These are phyloP conservation scores for Ooceraea biroi DNA, from an alignment of 1,140 invertebrate species.

Conservation along the genomic window DNA sequence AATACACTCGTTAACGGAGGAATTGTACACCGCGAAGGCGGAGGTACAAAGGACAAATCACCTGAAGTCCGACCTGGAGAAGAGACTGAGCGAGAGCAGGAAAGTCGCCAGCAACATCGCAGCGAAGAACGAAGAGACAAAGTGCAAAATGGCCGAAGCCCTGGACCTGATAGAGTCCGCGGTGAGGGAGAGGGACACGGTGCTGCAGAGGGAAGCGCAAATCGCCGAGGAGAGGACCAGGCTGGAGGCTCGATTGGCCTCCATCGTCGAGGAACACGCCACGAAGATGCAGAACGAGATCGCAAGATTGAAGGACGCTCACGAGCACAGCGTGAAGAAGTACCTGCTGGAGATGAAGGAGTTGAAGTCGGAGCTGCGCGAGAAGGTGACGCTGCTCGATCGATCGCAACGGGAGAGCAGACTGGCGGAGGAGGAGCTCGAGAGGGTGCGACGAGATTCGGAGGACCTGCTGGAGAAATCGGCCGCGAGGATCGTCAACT, in stretches of 20 bases:
- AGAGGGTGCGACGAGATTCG: slow-evolving; percentile 83
- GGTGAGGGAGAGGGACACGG: slow-evolving; percentile 84
- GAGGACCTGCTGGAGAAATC: slow-evolving; percentile 81
- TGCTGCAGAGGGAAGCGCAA: slow-evolving; percentile 85
- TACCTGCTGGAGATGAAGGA: slow-evolving; percentile 82
- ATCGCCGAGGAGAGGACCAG: slow-evolving; percentile 79
- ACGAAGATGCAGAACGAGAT: slow-evolving; percentile 76
- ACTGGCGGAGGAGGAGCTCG: slow-evolving; percentile 85
- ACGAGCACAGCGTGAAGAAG: slow-evolving; percentile 78
- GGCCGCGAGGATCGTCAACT: slow-evolving; percentile 83
- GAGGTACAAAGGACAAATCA: slow-evolving; percentile 75
- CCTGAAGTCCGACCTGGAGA: slow-evolving; percentile 75
- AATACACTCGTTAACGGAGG: slow-evolving; percentile 74
- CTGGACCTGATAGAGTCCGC: slow-evolving; percentile 86
- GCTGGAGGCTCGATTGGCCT: slow-evolving; percentile 73
- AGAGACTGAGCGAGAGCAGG: slow-evolving; percentile 76
- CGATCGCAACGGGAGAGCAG: slow-evolving; percentile 85
- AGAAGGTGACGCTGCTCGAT: slow-evolving; percentile 78
- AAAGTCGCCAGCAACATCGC: slow-evolving; percentile 67
- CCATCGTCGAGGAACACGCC: slow-evolving; percentile 77
- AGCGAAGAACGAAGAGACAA: slow-evolving; percentile 79
- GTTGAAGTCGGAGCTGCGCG: slow-evolving; percentile 81
- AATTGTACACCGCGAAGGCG: slow-evolving; percentile 72
- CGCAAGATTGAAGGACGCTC: slow-evolving; percentile 74
- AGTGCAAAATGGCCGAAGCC: slow-evolving; percentile 85